phyloP scores from a whole-genome alignment of 2,888 invertebrate genomes.

The Amblyteles armatorius region DNA sequence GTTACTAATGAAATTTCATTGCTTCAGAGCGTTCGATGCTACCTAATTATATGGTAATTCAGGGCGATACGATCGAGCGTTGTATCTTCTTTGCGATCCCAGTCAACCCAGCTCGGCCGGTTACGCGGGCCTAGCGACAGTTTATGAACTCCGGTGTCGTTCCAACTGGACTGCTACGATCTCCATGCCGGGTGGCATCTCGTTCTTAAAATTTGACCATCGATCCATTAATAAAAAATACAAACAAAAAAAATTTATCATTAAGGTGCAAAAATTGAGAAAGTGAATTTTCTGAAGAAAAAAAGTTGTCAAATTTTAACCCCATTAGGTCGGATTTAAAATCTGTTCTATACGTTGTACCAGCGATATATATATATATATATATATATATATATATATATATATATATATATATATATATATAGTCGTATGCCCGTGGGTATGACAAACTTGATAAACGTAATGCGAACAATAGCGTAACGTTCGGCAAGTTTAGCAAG shows the following conservation, averaged over 20 bases:
- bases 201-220: background rate
- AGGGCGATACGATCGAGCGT: background rate
- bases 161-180: background rate
- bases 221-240: too few relatives aligned
- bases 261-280: background rate
- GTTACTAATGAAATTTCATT: conserved; percentile 61
- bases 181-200: background rate
- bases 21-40: conserved; percentile 33
- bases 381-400: too few relatives aligned
- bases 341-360: background rate
- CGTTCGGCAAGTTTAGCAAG: too few relatives aligned
- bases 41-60: background rate
- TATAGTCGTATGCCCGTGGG: too few relatives aligned
- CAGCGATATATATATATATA: background rate
- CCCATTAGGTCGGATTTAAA: background rate
- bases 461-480: conserved; percentile 54
- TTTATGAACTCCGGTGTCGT: background rate
- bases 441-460: conserved; percentile 36
- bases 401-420: too few relatives aligned
- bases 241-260: background rate
- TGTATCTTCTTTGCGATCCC: background rate
- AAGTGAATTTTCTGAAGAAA: background rate
- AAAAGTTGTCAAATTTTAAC: background rate
- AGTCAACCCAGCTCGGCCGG: background rate
- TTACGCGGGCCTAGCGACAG: background rate